Percentiles rank a stretch among this genome's conserved stretches.
Evolutionary conservation across 2,113 vertebrate genomes (phyloP).

Genomic region (Myotis brandtii): DNA sequence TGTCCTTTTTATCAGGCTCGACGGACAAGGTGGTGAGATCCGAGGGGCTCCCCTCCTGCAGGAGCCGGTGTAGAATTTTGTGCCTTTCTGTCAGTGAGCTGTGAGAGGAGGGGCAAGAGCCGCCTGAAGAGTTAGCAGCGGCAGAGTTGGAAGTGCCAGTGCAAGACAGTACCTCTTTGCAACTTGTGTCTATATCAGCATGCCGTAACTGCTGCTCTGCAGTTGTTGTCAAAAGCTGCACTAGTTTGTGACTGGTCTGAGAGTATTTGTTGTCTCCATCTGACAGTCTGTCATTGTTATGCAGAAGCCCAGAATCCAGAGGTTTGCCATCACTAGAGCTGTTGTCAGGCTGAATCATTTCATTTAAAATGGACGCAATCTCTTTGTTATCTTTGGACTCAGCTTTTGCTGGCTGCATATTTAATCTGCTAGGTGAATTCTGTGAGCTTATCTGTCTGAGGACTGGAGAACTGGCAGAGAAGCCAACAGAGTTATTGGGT

Average conservation of each 20-base stretch:
- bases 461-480: slow-evolving; percentile 88
- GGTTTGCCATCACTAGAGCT: slow-evolving; percentile 79
- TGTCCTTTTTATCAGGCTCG: slow-evolving; percentile 91
- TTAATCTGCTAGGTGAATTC: slow-evolving; percentile 86
- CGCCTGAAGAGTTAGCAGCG: slow-evolving; percentile 81
- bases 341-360: slow-evolving; percentile 85
- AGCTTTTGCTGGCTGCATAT: slow-evolving; percentile 87
- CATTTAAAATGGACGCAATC: slow-evolving; percentile 85
- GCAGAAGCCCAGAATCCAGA: slow-evolving; percentile 81
- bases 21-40: slow-evolving; percentile 86
- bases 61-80: slow-evolving; percentile 95
- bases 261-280: slow-evolving; percentile 87
- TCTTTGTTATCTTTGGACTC: slow-evolving; percentile 88
- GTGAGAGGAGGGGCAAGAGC: slow-evolving; percentile 93
- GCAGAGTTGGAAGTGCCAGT: slow-evolving; percentile 74
- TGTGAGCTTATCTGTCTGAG: slow-evolving; percentile 89
- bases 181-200: slow-evolving; percentile 83
- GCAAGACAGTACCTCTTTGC: slow-evolving; percentile 86
- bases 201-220: slow-evolving; percentile 87
- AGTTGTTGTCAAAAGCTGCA: slow-evolving; percentile 90
- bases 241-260: slow-evolving; percentile 90
- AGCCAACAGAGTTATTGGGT: slow-evolving; percentile 84
- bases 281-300: slow-evolving; percentile 77
- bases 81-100: slow-evolving; percentile 95
- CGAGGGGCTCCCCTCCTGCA: slow-evolving; percentile 95